Base-by-base conservation (phyloP, 2,888 invertebrate species). In the Dicroscelio sp. region DNA sequence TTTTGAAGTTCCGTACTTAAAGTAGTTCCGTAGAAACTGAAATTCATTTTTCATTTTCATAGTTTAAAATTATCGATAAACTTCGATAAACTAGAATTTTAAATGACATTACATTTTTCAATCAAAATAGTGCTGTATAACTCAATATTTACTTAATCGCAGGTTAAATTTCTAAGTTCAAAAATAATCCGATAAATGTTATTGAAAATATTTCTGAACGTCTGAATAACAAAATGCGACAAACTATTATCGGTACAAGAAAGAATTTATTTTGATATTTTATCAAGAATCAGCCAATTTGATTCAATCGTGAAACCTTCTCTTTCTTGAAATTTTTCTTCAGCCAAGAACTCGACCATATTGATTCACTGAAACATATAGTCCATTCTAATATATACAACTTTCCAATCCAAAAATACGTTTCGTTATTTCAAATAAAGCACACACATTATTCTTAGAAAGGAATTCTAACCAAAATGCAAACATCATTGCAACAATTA, bases 361-460 rank as follows among this genome's bases (percentile, higher is more conserved):
- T 85, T 67, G 84, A 85, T 85, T 85, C 55, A 30, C 48, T 63
- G 38, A 76, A 67, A 76, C 48, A 63, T 67, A 76, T 65, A 73
- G 23, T 67, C 55, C 14, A 33, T 76, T 65, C 48, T 55, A 38
- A 67, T 67, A 55, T 33, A 67, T 75, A 60, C 58, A 71, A 60
- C 60, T 71, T 71, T 71, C 27, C 30, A 82, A 38, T 69, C n/a
- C 23, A 73, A 52, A 75, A 85, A 75, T 30, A 76, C 30, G 55
- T 55, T 67, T 55, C 25, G 33, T 73, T 48, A 60, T 38, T 83
- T 71, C 23, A 71, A 55, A 52, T 69, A 52, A 17, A 69, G 17
- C n/a, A 20, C 14, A 52, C n/a, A 17, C 33, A 25, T 65, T 58
- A 14, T 5, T 23, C 27, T 2, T 60, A 14, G 14, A 23, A 25